Evolutionary conservation across 2,113 vertebrate genomes (phyloP).

Genomic region (Toxostoma redivivum): DNA sequence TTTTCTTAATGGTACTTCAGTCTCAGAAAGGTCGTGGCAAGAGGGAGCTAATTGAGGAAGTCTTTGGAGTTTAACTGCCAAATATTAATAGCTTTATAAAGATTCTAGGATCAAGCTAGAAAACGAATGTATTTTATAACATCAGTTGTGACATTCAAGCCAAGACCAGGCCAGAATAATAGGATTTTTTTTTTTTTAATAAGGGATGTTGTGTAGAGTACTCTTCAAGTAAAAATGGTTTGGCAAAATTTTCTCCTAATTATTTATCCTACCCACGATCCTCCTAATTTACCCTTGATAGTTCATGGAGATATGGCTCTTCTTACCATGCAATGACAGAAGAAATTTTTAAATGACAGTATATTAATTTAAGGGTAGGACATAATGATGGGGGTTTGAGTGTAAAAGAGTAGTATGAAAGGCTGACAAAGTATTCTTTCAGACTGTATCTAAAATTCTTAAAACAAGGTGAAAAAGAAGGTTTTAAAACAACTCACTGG

Average conservation of each 20-base stretch:
- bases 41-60: background rate
- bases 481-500: background rate
- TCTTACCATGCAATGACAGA: background rate
- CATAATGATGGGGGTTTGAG: rapidly evolving
- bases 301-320: background rate
- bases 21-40: slow-evolving; percentile 30
- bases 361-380: background rate
- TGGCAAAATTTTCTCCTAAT: background rate
- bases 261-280: background rate
- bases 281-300: background rate
- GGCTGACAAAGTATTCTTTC: background rate
- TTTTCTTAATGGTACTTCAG: background rate
- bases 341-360: background rate
- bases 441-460: background rate
- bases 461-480: background rate
- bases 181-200: background rate
- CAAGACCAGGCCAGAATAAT: background rate
- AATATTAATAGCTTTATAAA: background rate
- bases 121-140: background rate
- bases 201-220: background rate
- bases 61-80: slow-evolving; percentile 9
- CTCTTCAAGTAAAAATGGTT: background rate
- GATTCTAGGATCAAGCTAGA: background rate
- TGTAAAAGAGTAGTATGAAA: background rate
- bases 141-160: background rate